Percentiles rank a stretch among this genome's conserved stretches.
Conservation (phyloP, 2,888 invertebrate species). For the Euclidia mi region DNA sequence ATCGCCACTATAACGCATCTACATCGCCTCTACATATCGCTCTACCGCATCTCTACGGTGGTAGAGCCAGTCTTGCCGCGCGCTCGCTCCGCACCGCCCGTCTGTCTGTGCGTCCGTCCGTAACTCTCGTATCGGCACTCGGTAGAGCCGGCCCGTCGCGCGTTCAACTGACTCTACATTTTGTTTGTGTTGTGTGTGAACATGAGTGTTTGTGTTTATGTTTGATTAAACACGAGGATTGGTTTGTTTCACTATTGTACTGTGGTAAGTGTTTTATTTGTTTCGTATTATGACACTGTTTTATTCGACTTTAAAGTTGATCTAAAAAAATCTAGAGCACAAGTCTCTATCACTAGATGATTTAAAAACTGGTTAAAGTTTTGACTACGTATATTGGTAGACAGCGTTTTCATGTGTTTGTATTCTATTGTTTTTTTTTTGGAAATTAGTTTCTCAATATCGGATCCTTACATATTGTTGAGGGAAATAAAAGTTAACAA, state of each 20-base stretch:
- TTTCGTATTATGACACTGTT: neutral
- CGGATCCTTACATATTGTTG: no score
- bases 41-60: neutral
- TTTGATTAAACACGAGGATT: conserved; percentile 43
- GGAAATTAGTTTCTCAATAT: no score
- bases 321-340: no score
- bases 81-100: conserved; percentile 20
- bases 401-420: no score
- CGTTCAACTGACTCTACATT: conserved; percentile 16
- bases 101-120: conserved; percentile 7
- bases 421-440: no score
- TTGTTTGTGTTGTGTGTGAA: conserved; percentile 55
- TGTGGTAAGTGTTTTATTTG: conserved; percentile 46
- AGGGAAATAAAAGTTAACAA: no score
- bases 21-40: no score
- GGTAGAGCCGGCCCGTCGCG: conserved; percentile 5
- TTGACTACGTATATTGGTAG: no score
- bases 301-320: no score
- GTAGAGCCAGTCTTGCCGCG: conserved; percentile 40
- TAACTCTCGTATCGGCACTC: conserved; percentile 10
- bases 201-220: conserved; percentile 49
- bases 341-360: no score
- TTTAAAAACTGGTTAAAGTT: no score
- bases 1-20: neutral
- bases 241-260: conserved; percentile 40